Conservation (phyloP, 2,888 invertebrate species). For the Himalopsyche anomala region DNA sequence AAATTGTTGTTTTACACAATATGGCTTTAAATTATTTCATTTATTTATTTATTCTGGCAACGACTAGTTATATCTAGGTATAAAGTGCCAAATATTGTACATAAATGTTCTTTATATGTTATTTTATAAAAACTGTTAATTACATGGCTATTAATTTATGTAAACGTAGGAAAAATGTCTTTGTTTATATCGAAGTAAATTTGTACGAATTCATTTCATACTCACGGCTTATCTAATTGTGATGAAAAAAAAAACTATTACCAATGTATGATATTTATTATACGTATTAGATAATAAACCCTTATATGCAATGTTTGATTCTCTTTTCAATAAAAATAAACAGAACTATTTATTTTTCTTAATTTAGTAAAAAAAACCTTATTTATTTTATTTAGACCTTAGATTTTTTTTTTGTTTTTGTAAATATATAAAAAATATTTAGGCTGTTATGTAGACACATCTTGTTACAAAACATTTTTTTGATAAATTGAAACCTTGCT, state of each 20-base stretch:
- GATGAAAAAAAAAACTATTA: conserved; percentile 14
- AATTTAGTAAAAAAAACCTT: neutral
- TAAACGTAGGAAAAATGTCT: neutral
- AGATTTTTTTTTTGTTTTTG: neutral
- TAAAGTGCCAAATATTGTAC: conserved; percentile 63
- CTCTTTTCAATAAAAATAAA: neutral
- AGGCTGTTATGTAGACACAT: neutral
- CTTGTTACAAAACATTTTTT: neutral
- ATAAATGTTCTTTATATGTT: conserved; percentile 47
- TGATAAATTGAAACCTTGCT: neutral
- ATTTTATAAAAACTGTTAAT: conserved; percentile 3
- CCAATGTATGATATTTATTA: conserved; percentile 7
- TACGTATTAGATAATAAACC: conserved; percentile 53
- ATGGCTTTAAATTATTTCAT: too few species aligned
- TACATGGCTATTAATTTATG: conserved; percentile 7
- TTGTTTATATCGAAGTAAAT: conserved; percentile 32
- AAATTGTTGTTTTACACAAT: too few species aligned
- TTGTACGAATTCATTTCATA: conserved; percentile 50
- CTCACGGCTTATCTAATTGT: conserved; percentile 56
- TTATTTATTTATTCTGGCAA: conserved; percentile 17
- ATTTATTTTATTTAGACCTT: neutral
- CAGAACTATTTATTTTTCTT: neutral
- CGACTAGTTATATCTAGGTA: conserved; percentile 47
- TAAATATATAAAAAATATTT: neutral
- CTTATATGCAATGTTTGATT: conserved; percentile 35